A percentile compares a stretch with the other conserved stretches of the same genome.
phyloP scores from a whole-genome alignment of 23 tunicate genomes.

The Corella eumyota region DNA sequence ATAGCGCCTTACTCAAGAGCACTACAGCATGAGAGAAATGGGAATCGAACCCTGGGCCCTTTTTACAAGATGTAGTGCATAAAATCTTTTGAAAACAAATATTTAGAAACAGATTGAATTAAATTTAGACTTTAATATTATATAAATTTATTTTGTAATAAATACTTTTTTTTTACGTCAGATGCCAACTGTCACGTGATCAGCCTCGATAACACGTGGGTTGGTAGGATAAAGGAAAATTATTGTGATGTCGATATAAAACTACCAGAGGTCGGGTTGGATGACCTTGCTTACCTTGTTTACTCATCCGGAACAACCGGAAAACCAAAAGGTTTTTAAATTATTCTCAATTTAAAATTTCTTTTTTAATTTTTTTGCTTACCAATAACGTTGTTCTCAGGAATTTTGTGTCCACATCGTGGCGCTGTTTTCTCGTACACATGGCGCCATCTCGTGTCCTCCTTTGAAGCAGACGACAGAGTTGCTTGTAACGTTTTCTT shows the following conservation, averaged over 20 bases:
- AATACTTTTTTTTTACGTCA: too few species aligned
- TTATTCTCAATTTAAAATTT: neutral
- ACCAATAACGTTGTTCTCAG: slow-evolving; percentile 13
- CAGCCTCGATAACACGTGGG: slow-evolving; percentile 31
- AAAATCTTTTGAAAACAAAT: too few species aligned
- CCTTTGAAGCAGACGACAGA: slow-evolving; percentile 51
- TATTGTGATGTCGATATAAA: slow-evolving; percentile 3
- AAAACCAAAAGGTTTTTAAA: slow-evolving; percentile 75
- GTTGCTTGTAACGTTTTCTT: slow-evolving; percentile 93
- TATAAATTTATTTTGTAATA: too few species aligned
- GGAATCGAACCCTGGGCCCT: too few species aligned
- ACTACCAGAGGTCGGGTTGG: slow-evolving; percentile 22
- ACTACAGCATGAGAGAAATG: too few species aligned
- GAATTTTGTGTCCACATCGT: slow-evolving; percentile 86
- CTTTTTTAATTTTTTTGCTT: neutral
- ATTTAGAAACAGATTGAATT: too few species aligned
- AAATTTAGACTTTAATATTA: too few species aligned
- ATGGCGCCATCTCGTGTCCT: slow-evolving; percentile 53
- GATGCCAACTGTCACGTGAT: too few species aligned
- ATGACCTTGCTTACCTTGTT: slow-evolving; percentile 58
- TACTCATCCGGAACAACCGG: slow-evolving; percentile 96
- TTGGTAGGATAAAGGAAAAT: slow-evolving; percentile 11
- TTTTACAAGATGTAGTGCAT: too few species aligned
- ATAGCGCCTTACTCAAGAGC: too few species aligned
- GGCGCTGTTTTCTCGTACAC: slow-evolving; percentile 88